phyloP scores from a whole-genome alignment of 1,140 invertebrate species.

The Drosophila albomicans region DNA sequence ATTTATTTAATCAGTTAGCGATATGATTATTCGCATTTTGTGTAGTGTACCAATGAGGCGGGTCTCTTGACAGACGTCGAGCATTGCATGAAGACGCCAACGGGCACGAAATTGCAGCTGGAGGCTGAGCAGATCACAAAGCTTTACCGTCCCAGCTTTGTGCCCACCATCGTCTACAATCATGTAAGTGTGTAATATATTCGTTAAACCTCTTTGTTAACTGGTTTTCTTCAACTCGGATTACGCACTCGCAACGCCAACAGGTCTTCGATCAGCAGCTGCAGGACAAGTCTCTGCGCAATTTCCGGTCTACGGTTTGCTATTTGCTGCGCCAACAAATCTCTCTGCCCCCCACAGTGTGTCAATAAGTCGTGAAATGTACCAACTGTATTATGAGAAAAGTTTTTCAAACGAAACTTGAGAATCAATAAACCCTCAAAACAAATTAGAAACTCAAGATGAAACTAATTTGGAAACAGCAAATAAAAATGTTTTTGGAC shows the following conservation, averaged over 20 bases:
- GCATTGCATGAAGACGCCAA: slow-evolving; percentile 81
- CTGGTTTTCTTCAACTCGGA: slow-evolving; percentile 40
- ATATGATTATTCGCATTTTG: background rate
- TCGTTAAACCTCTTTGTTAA: slow-evolving; percentile 25
- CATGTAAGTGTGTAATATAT: slow-evolving; percentile 69
- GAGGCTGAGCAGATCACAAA: slow-evolving; percentile 86
- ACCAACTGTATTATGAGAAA: slow-evolving; percentile 20
- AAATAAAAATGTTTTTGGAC: background rate
- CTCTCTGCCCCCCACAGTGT: slow-evolving; percentile 53
- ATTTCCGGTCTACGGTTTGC: slow-evolving; percentile 78
- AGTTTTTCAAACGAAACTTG: background rate
- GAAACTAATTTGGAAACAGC: background rate
- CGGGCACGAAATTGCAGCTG: slow-evolving; percentile 85
- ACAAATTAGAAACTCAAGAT: slow-evolving; percentile 5
- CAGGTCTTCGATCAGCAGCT: slow-evolving; percentile 81
- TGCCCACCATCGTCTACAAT: slow-evolving; percentile 87
- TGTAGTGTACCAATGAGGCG: slow-evolving; percentile 85
- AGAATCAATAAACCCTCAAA: background rate
- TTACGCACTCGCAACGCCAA: slow-evolving; percentile 36
- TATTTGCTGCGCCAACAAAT: slow-evolving; percentile 63
- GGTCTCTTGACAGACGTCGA: slow-evolving; percentile 82
- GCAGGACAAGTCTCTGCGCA: slow-evolving; percentile 74
- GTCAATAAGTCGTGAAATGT: slow-evolving; percentile 48
- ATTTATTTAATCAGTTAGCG: slow-evolving; percentile 50
- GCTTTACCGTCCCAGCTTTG: slow-evolving; percentile 85